Conservation (phyloP, 2,113 vertebrate species). For the Eulacestoma nigropectus region DNA sequence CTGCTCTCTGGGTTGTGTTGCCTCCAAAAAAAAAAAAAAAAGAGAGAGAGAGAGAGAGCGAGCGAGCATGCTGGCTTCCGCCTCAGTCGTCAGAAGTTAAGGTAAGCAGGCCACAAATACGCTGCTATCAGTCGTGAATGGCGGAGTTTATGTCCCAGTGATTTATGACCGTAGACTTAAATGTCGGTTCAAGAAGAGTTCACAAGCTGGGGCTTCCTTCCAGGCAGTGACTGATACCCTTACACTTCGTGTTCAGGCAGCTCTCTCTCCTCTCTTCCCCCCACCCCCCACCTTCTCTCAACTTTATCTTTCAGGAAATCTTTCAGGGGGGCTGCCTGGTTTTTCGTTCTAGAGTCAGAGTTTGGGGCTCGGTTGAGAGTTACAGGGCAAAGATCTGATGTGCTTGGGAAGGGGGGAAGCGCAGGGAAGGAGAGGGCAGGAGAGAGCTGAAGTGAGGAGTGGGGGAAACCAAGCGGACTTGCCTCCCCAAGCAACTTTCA, state of each 20-base stretch:
- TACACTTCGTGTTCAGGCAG: conserved; percentile 80
- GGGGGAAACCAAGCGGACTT: neutral
- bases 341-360: neutral
- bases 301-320: conserved; percentile 57
- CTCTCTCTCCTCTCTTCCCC: conserved; percentile 28
- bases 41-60: neutral
- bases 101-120: conserved; percentile 95
- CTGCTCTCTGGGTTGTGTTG: conserved; percentile 78
- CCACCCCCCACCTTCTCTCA: neutral
- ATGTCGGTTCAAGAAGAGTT: conserved; percentile 99
- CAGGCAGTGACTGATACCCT: conserved; percentile 87
- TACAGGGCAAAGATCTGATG: conserved; percentile 26
- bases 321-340: neutral
- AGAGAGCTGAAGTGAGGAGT: neutral
- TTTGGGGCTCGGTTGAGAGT: conserved; percentile 39
- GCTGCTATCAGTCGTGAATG: conserved; percentile 90
- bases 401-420: neutral
- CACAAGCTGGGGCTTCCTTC: conserved; percentile 90
- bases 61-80: conserved; percentile 78
- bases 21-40: neutral
- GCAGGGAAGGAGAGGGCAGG: neutral
- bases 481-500: neutral
- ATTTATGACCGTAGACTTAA: conserved; percentile 99
- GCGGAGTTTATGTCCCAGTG: conserved; percentile 94
- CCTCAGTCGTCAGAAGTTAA: conserved; percentile 92